Evolutionary conservation across 2,797 vertebrate genomes (phyloP), one percentile per base, ranked within the genome.

Genomic region (Liparis tanakae): DNA sequence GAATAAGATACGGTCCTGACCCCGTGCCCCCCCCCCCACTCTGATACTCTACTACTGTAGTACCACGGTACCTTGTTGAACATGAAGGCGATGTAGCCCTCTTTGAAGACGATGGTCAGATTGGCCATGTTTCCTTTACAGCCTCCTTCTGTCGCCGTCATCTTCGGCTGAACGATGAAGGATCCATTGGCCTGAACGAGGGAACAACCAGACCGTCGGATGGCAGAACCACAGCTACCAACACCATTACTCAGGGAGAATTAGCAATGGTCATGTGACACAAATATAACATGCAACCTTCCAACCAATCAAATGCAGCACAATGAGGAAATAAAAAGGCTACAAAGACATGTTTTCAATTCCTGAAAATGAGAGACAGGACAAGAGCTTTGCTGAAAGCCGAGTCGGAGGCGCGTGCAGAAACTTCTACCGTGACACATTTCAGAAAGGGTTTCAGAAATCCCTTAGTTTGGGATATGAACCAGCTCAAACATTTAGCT

Each of bases 61-160:
- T 33, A 1, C 3, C 33, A 55, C 22, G 57, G 57, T 87, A 95
- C 95, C 91, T 90, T 93, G 56, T 66, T 70, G 78, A 93, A 95
- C 17, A 12, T 14, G 57, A 95, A 85, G 7, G 20, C 66, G 46
- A 95, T 86, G 6, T 0, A 1, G 8, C 93, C 93, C 55, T 94
- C 83, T 0, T 2, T 1, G 59, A 94, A 93, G 0, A 0, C 0
- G 0, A 95, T 55, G 0, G 3, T 70, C 0, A 95, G 56, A 15
- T 70, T 71, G 36, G 82, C 84, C 0, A 0, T 41, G 8, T 39
- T 71, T 0, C 50, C n/a, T 0, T 1, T 0, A 78, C 93, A 94
- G 0, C 0, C 0, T 41, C 94, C 94, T 0, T 0, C 0, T 7
- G 7, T 0, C 0, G 0, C 4, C 5, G 89, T 89, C 1, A 2